Evolutionary conservation across 2,797 vertebrate genomes (phyloP), one percentile per base, ranked within the genome.

Genomic region (Myotis planiceps): DNA sequence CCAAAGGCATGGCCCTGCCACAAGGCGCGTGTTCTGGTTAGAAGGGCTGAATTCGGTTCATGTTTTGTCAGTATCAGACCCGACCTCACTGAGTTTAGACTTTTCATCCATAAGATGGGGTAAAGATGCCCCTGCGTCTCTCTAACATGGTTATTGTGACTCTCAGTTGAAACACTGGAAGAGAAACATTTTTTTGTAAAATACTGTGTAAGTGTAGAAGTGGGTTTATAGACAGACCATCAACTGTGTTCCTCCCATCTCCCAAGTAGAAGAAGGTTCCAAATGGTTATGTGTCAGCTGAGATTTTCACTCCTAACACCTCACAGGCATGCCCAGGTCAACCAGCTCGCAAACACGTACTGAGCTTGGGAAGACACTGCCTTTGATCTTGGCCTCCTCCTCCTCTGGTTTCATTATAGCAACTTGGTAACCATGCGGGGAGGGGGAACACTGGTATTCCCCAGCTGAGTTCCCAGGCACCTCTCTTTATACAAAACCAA

Each of bases 41-140:
- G 72, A 85, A 69, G 34, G 45, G 32, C 45, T 37, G 29, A 65
- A 27, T 76, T 25, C 21, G 53, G 63, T 42, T 14, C 8, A 9
- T 16, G 10, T 29, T 63, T 69, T 53, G 27, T 51, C 34, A 47
- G 32, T 66, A 65, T 65, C 29, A 79, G 84, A 76, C 3, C 10
- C 14, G 6, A 34, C 16, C 34, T 78, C 75, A 32, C 58, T 45
- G 23, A 76, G 16, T 78, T 47, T 45, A 65, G n/a, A 65, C 80
- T 90, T 86, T 82, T 87, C 72, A 47, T 91, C 49, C 84, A n/a
- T 91, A 84, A 92, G 78, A 76, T 84, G 80, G 47, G 19, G 74
- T 80, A 27, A 90, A 83, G 88, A 49, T 45, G 65, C 42, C 39
- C 71, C 27, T 25, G 42, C 19, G 85, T 86, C 42, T 66, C 15